Evolutionary conservation across 2,888 invertebrate genomes (phyloP).

Genomic region (Pyrocoelia pectoralis): DNA sequence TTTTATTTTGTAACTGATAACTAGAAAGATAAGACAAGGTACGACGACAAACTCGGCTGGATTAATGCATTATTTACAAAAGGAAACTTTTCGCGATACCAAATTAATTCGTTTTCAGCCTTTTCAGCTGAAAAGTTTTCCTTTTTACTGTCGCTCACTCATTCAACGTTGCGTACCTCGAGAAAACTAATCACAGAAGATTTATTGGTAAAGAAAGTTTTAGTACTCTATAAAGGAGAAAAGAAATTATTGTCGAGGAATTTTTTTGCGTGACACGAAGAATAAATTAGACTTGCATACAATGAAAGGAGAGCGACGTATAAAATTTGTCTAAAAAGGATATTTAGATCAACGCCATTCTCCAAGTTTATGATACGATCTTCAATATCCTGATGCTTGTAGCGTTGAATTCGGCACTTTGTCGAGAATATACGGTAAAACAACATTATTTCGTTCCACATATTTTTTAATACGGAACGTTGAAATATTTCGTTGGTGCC

Average conservation of each 20-base stretch:
- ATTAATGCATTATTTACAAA: constrained; percentile 53
- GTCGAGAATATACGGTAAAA: constrained; percentile 11
- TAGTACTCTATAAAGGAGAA: constrained; percentile 19
- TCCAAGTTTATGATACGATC: constrained; percentile 25
- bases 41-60: constrained; percentile 44
- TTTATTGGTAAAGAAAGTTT: constrained; percentile 27
- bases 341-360: constrained; percentile 16
- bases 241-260: constrained; percentile 19
- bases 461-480: neutral
- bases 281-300: neutral
- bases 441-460: neutral
- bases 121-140: constrained; percentile 42
- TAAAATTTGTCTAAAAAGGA: constrained; percentile 21
- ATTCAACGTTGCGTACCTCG: constrained; percentile 32
- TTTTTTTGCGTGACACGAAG: neutral
- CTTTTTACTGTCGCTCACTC: constrained; percentile 43
- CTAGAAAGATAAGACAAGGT: constrained; percentile 51
- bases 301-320: neutral
- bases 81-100: constrained; percentile 49
- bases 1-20: constrained; percentile 43
- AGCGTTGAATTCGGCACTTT: constrained; percentile 22
- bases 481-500: too few relatives aligned
- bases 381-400: constrained; percentile 29
- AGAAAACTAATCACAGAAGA: constrained; percentile 33
- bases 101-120: constrained; percentile 48